These are phyloP conservation scores for Pandemis corylana DNA, from an alignment of 2,888 invertebrate species.

Conservation along the genomic window DNA sequence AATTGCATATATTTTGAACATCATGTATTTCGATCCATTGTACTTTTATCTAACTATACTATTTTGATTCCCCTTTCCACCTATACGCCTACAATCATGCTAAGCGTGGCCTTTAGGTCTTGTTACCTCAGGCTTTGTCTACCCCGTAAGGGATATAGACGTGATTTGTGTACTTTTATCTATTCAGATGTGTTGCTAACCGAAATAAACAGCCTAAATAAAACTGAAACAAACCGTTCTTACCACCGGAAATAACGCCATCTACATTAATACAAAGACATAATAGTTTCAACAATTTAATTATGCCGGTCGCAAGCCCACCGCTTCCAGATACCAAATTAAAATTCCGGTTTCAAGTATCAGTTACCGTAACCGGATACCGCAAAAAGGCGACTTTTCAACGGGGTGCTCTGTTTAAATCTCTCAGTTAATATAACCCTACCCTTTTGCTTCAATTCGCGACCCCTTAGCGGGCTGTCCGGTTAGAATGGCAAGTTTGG, in stretches of 20 bases:
- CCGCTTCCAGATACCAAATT: conserved; percentile 17
- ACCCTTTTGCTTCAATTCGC: conserved; percentile 45
- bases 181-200: too few relatives aligned
- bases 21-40: too few relatives aligned
- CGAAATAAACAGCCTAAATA: not conserved
- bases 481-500: conserved; percentile 60
- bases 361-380: conserved; percentile 43
- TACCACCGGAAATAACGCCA: not conserved
- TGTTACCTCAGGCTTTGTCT: too few relatives aligned
- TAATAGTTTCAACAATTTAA: conserved; percentile 2
- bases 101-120: too few relatives aligned
- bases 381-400: conserved; percentile 59
- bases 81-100: too few relatives aligned
- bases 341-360: conserved; percentile 33
- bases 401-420: conserved; percentile 57
- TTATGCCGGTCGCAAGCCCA: not conserved
- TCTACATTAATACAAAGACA: conserved; percentile 1
- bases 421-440: conserved; percentile 61
- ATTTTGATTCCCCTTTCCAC: too few relatives aligned
- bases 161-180: too few relatives aligned
- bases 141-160: too few relatives aligned
- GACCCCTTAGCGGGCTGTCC: conserved; percentile 46
- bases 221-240: not conserved
- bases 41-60: too few relatives aligned
- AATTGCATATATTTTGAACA: too few relatives aligned